Percentiles rank a stretch among this genome's conserved stretches.
phyloP scores from a whole-genome alignment of 2,888 invertebrate genomes.

The Tenthredo livida region DNA sequence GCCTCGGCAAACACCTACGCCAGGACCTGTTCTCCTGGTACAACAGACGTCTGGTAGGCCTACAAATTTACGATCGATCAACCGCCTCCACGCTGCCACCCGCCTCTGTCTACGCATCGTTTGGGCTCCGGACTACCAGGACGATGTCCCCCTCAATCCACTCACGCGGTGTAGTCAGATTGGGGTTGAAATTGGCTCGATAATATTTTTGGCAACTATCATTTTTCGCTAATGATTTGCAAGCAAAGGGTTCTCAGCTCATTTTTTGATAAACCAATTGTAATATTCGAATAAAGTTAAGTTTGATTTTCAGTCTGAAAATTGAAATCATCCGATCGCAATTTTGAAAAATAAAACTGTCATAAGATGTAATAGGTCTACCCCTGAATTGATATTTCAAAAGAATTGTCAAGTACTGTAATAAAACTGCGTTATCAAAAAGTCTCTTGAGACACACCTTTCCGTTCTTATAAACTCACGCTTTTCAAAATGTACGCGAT shows the following conservation, averaged over 20 bases:
- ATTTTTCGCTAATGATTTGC: background rate
- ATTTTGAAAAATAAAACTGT: background rate
- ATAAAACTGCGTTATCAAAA: background rate
- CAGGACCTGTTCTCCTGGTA: slow-evolving; percentile 70
- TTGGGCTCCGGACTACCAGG: background rate
- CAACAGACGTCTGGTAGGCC: slow-evolving; percentile 75
- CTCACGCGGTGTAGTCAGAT: background rate
- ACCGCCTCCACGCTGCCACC: slow-evolving; percentile 58
- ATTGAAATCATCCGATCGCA: background rate
- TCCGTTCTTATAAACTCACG: background rate
- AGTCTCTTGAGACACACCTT: background rate
- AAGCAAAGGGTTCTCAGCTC: background rate
- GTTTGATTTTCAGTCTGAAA: background rate
- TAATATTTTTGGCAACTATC: background rate
- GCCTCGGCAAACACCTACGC: slow-evolving; percentile 48
- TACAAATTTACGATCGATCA: slow-evolving; percentile 72
- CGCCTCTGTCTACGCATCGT: background rate
- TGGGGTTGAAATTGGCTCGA: background rate
- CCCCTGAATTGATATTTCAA: background rate
- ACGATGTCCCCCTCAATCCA: background rate
- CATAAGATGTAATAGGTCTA: background rate
- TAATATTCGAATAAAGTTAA: background rate
- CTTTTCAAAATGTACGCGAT: background rate
- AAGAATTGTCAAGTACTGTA: background rate
- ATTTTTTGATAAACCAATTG: background rate